phyloP scores from a whole-genome alignment of 2,113 vertebrate genomes.

The Erinaceus europaeus region DNA sequence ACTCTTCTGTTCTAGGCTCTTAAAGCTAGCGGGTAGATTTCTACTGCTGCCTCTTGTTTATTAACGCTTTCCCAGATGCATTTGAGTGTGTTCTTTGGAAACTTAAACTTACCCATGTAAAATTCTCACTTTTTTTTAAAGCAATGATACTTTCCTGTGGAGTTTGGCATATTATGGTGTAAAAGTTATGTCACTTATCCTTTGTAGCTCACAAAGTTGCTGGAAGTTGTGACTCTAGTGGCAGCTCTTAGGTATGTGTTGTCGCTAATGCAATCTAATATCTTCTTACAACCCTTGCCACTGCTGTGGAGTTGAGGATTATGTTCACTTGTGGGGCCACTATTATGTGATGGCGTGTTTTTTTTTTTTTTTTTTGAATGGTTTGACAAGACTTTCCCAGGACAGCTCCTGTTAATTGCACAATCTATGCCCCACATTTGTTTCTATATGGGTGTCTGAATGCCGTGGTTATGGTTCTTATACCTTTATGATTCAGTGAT shows the following conservation, averaged over 20 bases:
- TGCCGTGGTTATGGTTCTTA: neutral
- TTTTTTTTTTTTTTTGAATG: neutral
- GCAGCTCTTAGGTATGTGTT: neutral
- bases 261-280: neutral
- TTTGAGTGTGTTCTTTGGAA: neutral
- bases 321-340: neutral
- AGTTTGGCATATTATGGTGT: neutral
- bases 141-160: neutral
- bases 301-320: neutral
- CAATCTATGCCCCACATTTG: rapidly evolving
- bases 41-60: too few relatives aligned
- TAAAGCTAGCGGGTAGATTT: neutral
- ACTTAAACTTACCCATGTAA: neutral
- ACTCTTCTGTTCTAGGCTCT: neutral
- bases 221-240: neutral
- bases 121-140: neutral
- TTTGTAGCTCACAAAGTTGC: neutral
- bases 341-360: neutral
- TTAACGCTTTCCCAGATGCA: neutral
- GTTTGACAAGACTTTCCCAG: neutral
- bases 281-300: neutral
- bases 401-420: too few relatives aligned
- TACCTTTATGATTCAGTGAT: neutral
- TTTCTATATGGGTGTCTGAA: neutral
- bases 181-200: neutral